phyloP scores from a whole-genome alignment of 2,888 invertebrate genomes.

The Pheosia tremula region DNA sequence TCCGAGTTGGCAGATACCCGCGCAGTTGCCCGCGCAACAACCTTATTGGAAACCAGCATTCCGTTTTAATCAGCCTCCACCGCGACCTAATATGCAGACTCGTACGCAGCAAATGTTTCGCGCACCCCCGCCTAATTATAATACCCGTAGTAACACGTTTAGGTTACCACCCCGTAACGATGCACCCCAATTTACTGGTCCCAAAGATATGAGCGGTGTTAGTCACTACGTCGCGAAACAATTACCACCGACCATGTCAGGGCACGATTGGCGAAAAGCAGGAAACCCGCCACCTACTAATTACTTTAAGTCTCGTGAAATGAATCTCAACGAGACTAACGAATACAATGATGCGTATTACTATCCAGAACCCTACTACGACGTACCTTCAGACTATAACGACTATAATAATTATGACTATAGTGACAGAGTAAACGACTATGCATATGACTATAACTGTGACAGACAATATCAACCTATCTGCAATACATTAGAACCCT shows the following conservation, averaged over 20 bases:
- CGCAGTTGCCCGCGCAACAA: not conserved
- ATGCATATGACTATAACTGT: constrained; percentile 17
- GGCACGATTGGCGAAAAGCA: no score
- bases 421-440: constrained; percentile 19
- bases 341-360: not conserved
- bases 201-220: no score
- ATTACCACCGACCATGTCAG: no score
- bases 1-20: not conserved
- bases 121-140: constrained; percentile 12
- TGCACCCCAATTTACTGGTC: no score
- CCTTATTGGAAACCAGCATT: no score
- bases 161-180: not conserved
- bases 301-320: constrained; percentile 33
- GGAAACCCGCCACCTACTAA: constrained; percentile 10
- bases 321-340: constrained; percentile 26
- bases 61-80: not conserved
- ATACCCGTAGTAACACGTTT: constrained; percentile 3
- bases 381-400: constrained; percentile 23
- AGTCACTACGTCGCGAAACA: no score
- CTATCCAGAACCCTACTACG: constrained; percentile 17
- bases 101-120: constrained; percentile 23
- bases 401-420: constrained; percentile 19
- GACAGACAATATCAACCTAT: constrained; percentile 1
- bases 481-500: not conserved
- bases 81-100: constrained; percentile 7